A percentile compares a stretch with the other conserved stretches of the same genome.
Conservation (phyloP, 2,888 invertebrate genomes). For the Thyatira batis region DNA sequence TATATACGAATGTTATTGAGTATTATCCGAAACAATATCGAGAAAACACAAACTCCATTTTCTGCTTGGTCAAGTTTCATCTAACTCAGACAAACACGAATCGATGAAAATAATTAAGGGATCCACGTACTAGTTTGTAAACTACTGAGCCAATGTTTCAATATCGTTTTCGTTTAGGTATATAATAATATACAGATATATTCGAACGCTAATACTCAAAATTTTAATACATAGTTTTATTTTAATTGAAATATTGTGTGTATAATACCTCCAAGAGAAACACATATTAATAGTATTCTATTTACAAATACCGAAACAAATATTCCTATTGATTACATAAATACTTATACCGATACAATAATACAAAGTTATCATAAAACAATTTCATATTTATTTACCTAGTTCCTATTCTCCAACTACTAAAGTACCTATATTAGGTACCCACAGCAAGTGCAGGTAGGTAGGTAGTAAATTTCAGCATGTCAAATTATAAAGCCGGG, state of each 20-base stretch:
- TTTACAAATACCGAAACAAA: too few species aligned
- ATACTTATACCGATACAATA: too few species aligned
- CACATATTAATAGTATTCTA: too few species aligned
- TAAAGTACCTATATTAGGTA: too few species aligned
- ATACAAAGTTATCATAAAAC: too few species aligned
- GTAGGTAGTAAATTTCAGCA: background rate
- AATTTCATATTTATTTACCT: too few species aligned
- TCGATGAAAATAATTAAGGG: constrained; percentile 9
- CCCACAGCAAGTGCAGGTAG: background rate
- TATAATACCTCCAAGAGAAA: too few species aligned
- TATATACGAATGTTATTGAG: background rate
- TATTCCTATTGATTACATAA: too few species aligned
- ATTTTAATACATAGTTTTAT: too few species aligned
- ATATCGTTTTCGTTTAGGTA: background rate
- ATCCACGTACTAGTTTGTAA: constrained; percentile 1
- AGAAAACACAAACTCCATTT: constrained; percentile 8
- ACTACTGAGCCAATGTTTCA: background rate
- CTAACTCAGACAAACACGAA: constrained; percentile 9
- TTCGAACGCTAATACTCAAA: too few species aligned
- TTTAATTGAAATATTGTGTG: too few species aligned
- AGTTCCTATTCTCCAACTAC: too few species aligned
- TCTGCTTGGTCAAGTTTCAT: constrained; percentile 11
- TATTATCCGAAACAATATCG: constrained; percentile 3
- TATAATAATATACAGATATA: background rate
- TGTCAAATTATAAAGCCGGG: background rate